A percentile compares a stretch with the other conserved stretches of the same genome.
These are phyloP conservation scores for Ichneumoninae sp. DNA, from an alignment of 2,888 invertebrate genomes.

Conservation along the genomic window DNA sequence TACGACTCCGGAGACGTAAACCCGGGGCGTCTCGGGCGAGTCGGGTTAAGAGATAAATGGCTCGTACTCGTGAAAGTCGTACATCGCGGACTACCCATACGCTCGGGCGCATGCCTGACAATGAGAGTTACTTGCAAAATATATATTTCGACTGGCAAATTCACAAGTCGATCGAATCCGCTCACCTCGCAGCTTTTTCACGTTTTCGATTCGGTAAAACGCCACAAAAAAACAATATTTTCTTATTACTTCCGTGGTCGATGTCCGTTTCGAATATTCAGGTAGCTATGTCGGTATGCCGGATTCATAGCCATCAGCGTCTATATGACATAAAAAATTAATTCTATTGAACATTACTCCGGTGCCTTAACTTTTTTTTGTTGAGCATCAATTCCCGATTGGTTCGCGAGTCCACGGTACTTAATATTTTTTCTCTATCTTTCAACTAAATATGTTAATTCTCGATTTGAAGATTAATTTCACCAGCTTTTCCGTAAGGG, in stretches of 20 bases:
- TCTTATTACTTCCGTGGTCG: background rate
- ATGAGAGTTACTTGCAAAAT: slow-evolving; percentile 10
- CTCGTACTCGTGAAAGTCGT: slow-evolving; percentile 15
- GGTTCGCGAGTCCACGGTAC: no score
- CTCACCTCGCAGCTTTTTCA: background rate
- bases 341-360: no score
- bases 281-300: no score
- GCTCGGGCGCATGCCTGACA: slow-evolving; percentile 1
- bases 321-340: no score
- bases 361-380: no score
- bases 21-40: slow-evolving; percentile 17
- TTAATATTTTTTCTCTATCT: no score
- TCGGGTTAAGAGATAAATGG: slow-evolving; percentile 25
- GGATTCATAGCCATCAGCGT: no score
- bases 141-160: background rate
- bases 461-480: no score
- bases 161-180: background rate
- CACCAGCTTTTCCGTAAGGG: no score
- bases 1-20: slow-evolving; percentile 10
- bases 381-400: no score
- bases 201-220: background rate
- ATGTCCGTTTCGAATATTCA: no score
- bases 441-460: no score
- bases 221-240: background rate
- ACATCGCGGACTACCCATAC: slow-evolving; percentile 6